Base-by-base conservation (phyloP, 2,113 vertebrate genomes). In the Ia io region DNA sequence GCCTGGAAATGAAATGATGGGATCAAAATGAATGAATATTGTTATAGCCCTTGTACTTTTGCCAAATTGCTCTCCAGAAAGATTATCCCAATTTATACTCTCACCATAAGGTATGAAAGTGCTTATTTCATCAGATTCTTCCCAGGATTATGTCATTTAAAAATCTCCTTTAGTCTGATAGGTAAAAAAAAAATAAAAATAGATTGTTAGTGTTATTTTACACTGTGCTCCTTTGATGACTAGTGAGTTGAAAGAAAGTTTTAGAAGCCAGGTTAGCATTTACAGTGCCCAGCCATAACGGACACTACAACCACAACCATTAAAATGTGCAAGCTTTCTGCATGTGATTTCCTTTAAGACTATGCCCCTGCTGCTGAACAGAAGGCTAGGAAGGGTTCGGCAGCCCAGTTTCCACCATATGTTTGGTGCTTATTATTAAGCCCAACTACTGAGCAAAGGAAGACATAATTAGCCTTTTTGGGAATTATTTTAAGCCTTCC, bases 381-480 rank as follows among this genome's bases (percentile, higher is more conserved):
- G 95, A 97, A 95, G 67, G 94, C 95, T 78, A 30, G 79, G 70
- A 87, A 90, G 92, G 93, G 96, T 94, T 94, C 85, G 25, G 69
- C 44, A 94, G 94, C 63, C 92, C 88, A n/a, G 6, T 82, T 79
- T 71, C 78, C 12, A 59, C 97, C 97, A 97, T 97, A 97, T 97
- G 96, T 93, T 96, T 96, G 93, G n/a, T 97, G 95, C 86, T 96
- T 97, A 96, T 97, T 97, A 97, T 96, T 95, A 96, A 97, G 96
- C 92, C 90, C 97, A 95, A 97, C 97, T 96, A 97, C 97, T 59
- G 95, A 97, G 97, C 96, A 95, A 95, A 95, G 92, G 90, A 95
- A 97, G 95, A 92, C 83, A 83, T 97, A 97, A 97, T 97, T 97
- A 97, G 97, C 93, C 96, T 97, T 97, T 97, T 92, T 79, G 97